phyloP scores from a whole-genome alignment of 2,113 vertebrate species.

The Plectropomus leopardus region DNA sequence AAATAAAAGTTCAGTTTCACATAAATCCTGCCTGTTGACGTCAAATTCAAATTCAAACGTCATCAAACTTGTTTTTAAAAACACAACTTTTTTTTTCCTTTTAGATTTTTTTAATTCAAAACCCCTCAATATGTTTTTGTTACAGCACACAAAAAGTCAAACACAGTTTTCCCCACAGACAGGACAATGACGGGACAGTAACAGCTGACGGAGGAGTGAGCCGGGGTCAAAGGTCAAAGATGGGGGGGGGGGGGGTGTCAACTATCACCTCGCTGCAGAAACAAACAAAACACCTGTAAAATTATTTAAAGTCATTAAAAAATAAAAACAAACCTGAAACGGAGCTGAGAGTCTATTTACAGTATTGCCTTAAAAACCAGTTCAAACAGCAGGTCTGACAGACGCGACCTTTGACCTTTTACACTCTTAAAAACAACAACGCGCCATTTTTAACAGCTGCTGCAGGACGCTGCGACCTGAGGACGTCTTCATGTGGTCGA shows the following conservation, averaged over 20 bases:
- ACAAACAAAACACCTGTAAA: conserved; percentile 20
- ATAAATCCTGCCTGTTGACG: too few relatives aligned
- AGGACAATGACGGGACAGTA: neutral
- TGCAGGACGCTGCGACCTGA: too few relatives aligned
- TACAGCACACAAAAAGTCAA: conserved; percentile 60
- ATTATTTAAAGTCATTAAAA: conserved; percentile 13
- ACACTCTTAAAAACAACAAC: conserved; percentile 29
- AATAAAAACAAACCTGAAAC: conserved; percentile 48
- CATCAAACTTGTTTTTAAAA: neutral
- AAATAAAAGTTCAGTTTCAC: too few relatives aligned
- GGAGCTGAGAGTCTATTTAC: conserved; percentile 57
- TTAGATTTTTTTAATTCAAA: conserved; percentile 63
- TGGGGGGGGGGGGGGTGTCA: neutral
- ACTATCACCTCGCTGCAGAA: conserved; percentile 44
- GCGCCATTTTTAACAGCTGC: neutral
- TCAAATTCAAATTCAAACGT: too few relatives aligned
- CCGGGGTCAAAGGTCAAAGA: conserved; percentile 48
- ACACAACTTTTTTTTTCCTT: neutral
- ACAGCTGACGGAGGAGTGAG: neutral
- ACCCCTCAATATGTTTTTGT: conserved; percentile 42
- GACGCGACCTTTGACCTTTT: conserved; percentile 36
- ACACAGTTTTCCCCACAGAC: conserved; percentile 36
- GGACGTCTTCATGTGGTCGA: too few relatives aligned
- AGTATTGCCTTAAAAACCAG: conserved; percentile 56
- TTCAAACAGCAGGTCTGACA: conserved; percentile 13